Conservation (phyloP, 2,797 vertebrate genomes). For the Semaprochilodus insignis region DNA sequence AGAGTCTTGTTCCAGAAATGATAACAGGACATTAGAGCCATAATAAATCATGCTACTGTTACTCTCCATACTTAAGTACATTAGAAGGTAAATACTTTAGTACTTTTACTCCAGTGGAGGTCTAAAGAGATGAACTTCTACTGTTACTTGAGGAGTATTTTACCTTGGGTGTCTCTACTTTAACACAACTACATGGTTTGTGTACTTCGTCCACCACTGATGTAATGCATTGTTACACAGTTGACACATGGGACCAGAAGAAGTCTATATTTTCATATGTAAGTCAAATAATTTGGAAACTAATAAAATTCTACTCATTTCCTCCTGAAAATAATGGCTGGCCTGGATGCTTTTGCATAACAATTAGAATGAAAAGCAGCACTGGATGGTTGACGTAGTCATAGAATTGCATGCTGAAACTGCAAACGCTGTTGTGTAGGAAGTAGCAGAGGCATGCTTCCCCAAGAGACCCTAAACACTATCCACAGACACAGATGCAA, state of each 20-base stretch:
- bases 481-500: conserved; percentile 2
- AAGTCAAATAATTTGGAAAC: neutral
- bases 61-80: too few relatives aligned
- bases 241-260: neutral
- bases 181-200: too few relatives aligned
- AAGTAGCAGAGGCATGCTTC: conserved; percentile 1
- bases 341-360: neutral
- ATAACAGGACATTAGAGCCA: too few relatives aligned
- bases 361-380: neutral
- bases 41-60: too few relatives aligned
- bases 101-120: too few relatives aligned
- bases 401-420: neutral
- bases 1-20: too few relatives aligned
- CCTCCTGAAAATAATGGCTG: neutral
- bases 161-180: too few relatives aligned
- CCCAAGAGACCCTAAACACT: conserved; percentile 8
- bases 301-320: neutral
- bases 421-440: neutral
- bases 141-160: too few relatives aligned
- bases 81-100: too few relatives aligned
- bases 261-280: neutral
- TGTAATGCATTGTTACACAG: too few relatives aligned
- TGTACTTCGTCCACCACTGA: too few relatives aligned
- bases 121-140: too few relatives aligned
- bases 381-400: neutral